These are phyloP conservation scores for Salminus brasiliensis DNA, from an alignment of 2,113 vertebrate genomes.

Conservation along the genomic window DNA sequence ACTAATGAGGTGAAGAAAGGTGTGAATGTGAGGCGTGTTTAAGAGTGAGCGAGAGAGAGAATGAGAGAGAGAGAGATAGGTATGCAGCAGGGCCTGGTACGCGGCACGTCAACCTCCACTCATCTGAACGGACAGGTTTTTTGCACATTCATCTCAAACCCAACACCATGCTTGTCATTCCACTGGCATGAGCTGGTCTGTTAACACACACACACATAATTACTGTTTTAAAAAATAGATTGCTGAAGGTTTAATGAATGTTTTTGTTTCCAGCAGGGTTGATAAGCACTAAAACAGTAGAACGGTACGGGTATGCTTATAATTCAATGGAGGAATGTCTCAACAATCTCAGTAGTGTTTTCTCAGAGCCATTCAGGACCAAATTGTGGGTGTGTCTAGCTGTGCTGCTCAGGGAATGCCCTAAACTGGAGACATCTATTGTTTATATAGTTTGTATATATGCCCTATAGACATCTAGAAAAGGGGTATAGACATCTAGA, in stretches of 20 bases:
- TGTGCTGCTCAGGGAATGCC: too few relatives aligned
- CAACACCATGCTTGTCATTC: conserved; percentile 61
- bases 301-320: neutral
- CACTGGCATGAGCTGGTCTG: conserved; percentile 51
- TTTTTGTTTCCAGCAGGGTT: neutral
- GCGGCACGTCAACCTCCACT: conserved; percentile 49
- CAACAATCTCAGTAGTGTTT: neutral
- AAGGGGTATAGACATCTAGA: too few relatives aligned
- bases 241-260: conserved; percentile 2
- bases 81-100: conserved; percentile 5
- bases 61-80: neutral
- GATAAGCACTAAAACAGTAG: neutral
- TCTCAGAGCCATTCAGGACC: neutral
- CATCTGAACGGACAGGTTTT: conserved; percentile 73
- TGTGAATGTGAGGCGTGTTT: conserved; percentile 15
- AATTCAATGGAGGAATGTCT: neutral
- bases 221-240: neutral
- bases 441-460: too few relatives aligned
- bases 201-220: conserved; percentile 14
- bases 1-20: conserved; percentile 9
- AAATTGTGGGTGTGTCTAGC: too few relatives aligned
- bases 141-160: conserved; percentile 57
- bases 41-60: neutral
- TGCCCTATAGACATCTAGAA: too few relatives aligned
- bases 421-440: too few relatives aligned